Base-by-base conservation (phyloP, 2,888 invertebrate species). In the Hylaea fasciaria region DNA sequence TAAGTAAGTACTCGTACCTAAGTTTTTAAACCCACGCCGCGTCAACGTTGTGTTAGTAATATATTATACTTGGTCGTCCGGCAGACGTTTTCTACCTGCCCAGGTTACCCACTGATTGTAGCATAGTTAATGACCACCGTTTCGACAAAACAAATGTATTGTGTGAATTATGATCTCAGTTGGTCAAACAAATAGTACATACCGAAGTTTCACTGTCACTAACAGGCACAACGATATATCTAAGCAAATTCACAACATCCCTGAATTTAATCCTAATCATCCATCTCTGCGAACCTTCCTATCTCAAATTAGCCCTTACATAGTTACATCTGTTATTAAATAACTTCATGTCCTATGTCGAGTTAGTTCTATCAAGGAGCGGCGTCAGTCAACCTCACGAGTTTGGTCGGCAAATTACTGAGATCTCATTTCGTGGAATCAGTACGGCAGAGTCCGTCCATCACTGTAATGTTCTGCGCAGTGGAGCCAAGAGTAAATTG, bases 361-460 rank as follows among this genome's bases (percentile, higher is more conserved):
- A 61, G 56, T 56, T 61, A 52, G 61, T 52, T 51, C 45, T 48
- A 57, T 52, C 52, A 62, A 62, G 61, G 49, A 58, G 52, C 43
- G 14, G 37, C n/a, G n/a, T n/a, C n/a, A n/a, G n/a, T n/a, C n/a
- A n/a, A 46, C 40, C 35, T 60, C 47, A 41, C 32, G 49, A 60
- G 62, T 48, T 64, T 48, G 51, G 63, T 51, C 65, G 54, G 71
- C 70, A 74, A 80, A 80, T 78, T 76, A 74, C 77, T 68, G 69
- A 69, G 74, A 77, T 79, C 77, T 79, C 76, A 78, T 82, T 81
- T 73, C 66, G 65, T 71, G 63, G 73, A 78, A 82, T 80, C 80
- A 79, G 76, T 57, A 64, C 65, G 61, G 60, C 48, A 54, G 56
- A 57, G 69, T 62, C 56, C 65, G 65, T 67, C 63, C 66, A 68